A percentile compares a stretch with the other conserved stretches of the same genome.
These are phyloP conservation scores for Gymnogyps californianus DNA, from an alignment of 2,113 vertebrate genomes.

Conservation along the genomic window DNA sequence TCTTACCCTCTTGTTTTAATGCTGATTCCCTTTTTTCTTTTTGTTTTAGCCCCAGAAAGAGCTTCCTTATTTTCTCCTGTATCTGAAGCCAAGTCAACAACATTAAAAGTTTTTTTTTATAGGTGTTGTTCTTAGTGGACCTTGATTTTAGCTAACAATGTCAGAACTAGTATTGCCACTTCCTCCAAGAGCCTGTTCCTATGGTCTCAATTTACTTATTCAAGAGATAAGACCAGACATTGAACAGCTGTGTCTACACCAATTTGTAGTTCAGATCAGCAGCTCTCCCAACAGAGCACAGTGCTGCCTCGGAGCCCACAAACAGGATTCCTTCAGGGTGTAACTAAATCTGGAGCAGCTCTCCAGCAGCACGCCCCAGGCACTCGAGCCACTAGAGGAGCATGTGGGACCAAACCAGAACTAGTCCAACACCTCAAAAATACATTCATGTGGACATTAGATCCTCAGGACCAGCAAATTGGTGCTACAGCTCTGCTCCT, in stretches of 20 bases:
- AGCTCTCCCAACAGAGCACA: not conserved
- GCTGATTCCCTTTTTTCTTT: not conserved
- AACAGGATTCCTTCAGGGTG: not conserved
- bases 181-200: not conserved
- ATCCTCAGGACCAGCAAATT: not conserved
- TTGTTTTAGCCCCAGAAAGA: not conserved
- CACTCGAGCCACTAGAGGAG: not conserved
- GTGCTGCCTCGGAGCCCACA: not conserved
- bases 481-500: not conserved
- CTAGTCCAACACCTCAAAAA: not conserved
- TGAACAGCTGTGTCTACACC: not conserved
- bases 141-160: not conserved
- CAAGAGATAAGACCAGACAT: not conserved
- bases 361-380: not conserved
- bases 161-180: not conserved
- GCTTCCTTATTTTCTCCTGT: not conserved
- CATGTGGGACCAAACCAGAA: not conserved
- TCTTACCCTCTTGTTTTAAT: not conserved
- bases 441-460: not conserved
- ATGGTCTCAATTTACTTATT: not conserved
- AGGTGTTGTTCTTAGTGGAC: not conserved
- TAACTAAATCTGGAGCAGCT: not conserved
- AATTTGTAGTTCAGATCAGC: not conserved
- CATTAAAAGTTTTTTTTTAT: not conserved
- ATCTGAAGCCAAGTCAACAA: not conserved